phyloP scores from a whole-genome alignment of 2,113 vertebrate genomes.

The Dolichotis patagonum region DNA sequence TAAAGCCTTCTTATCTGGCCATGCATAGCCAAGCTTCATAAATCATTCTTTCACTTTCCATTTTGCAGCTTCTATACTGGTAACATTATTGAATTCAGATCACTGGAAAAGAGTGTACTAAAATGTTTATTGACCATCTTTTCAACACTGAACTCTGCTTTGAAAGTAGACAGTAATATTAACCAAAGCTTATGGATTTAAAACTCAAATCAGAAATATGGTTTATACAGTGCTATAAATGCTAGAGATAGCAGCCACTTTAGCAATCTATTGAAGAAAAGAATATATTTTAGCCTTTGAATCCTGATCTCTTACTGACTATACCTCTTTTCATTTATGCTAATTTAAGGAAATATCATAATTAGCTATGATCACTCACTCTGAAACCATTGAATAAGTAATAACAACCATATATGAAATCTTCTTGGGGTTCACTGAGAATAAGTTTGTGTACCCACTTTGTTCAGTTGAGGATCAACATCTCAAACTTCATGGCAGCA shows the following conservation, averaged over 20 bases:
- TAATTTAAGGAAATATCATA: conserved; percentile 67
- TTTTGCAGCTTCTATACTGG: conserved; percentile 87
- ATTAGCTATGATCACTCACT: not conserved
- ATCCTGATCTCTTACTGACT: conserved; percentile 37
- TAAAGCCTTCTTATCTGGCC: conserved; percentile 88
- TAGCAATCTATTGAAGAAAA: conserved; percentile 72
- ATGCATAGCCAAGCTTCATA: conserved; percentile 89
- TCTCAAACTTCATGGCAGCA: not conserved
- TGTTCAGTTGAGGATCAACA: not conserved
- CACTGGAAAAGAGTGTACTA: conserved; percentile 85
- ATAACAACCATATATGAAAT: not conserved
- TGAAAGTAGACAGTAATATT: conserved; percentile 82
- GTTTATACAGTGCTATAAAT: conserved; percentile 82
- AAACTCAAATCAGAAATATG: conserved; percentile 81
- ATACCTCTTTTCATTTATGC: conserved; percentile 29
- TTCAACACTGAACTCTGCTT: conserved; percentile 82
- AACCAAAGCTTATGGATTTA: conserved; percentile 84
- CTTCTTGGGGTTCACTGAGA: too few relatives aligned
- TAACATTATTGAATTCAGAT: conserved; percentile 90
- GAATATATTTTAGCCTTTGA: conserved; percentile 60
- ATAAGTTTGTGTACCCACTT: not conserved
- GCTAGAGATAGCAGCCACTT: conserved; percentile 73
- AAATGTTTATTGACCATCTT: conserved; percentile 89
- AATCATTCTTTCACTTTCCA: conserved; percentile 90
- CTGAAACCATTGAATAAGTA: not conserved